Conservation (phyloP, 2,888 invertebrate species). For the Coecobrya sp. region DNA sequence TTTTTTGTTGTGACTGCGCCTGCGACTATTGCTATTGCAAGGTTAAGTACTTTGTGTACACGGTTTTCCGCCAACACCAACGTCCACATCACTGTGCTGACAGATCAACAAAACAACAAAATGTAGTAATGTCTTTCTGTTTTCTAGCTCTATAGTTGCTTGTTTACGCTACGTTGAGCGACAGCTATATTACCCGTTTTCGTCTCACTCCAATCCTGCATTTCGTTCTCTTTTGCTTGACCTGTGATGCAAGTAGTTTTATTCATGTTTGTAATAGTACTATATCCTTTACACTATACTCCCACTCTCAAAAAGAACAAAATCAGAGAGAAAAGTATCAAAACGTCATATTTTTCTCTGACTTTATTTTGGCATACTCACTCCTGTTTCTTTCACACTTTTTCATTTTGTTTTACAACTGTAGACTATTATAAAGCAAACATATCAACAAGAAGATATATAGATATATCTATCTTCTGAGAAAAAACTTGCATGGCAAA, state of each 20-base stretch:
- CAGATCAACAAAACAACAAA: conserved; percentile 22
- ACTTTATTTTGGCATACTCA: conserved; percentile 37
- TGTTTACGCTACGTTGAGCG: conserved; percentile 24
- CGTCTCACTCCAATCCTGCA: neutral
- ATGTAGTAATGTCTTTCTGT: neutral
- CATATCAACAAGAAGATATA: conserved; percentile 14
- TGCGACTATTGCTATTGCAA: too few species aligned
- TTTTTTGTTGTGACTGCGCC: too few species aligned
- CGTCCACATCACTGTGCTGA: neutral
- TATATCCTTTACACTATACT: neutral
- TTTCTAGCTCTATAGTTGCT: neutral
- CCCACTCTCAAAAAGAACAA: neutral
- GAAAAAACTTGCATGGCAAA: conserved; percentile 1
- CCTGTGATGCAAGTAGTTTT: neutral
- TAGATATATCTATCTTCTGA: neutral
- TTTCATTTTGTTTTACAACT: neutral
- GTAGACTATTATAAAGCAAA: neutral
- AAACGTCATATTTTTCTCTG: conserved; percentile 56
- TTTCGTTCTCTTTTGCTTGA: conserved; percentile 41
- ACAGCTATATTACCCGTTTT: conserved; percentile 32
- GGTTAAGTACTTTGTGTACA: neutral
- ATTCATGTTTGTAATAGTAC: neutral
- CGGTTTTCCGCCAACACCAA: neutral
- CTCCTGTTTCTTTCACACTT: neutral
- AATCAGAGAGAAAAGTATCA: conserved; percentile 43